Conservation (phyloP, 2,888 invertebrate species). For the Dynastes maya region DNA sequence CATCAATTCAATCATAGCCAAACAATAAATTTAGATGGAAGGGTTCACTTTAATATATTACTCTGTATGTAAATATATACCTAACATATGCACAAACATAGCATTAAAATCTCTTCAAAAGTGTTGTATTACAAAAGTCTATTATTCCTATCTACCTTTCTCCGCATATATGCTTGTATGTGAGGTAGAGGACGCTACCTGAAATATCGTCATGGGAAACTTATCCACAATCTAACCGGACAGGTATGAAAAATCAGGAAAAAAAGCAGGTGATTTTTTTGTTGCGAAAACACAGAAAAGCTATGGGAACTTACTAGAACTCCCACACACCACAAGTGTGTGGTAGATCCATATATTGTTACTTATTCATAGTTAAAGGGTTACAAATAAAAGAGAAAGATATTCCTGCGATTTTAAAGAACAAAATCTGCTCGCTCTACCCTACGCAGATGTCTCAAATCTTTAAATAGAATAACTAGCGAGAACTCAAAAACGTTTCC, state of each 20-base stretch:
- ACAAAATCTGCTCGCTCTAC: background rate
- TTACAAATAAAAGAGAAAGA: background rate
- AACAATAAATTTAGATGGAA: slow-evolving; percentile 7
- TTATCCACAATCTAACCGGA: slow-evolving; percentile 23
- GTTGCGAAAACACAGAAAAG: slow-evolving; percentile 37
- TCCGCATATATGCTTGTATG: background rate
- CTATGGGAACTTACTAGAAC: slow-evolving; percentile 14
- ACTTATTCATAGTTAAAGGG: slow-evolving; percentile 1
- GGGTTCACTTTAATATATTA: slow-evolving; percentile 29
- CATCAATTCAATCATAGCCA: background rate
- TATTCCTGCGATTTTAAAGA: background rate
- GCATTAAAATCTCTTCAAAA: slow-evolving; percentile 33
- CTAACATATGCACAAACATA: slow-evolving; percentile 26
- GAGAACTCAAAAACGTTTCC: background rate
- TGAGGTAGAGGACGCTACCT: slow-evolving; percentile 3
- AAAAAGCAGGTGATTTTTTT: slow-evolving; percentile 40
- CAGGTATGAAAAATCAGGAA: slow-evolving; percentile 37
- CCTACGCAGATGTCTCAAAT: background rate
- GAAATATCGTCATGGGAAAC: slow-evolving; percentile 37
- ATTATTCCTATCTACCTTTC: slow-evolving; percentile 25
- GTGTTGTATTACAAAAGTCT: slow-evolving; percentile 27
- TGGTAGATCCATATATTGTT: background rate
- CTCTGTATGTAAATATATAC: background rate
- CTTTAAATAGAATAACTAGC: background rate
- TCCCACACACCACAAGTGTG: slow-evolving; percentile 34